Evolutionary conservation across 1,140 invertebrate species (phyloP).

Genomic region (Cydia strobilella): DNA sequence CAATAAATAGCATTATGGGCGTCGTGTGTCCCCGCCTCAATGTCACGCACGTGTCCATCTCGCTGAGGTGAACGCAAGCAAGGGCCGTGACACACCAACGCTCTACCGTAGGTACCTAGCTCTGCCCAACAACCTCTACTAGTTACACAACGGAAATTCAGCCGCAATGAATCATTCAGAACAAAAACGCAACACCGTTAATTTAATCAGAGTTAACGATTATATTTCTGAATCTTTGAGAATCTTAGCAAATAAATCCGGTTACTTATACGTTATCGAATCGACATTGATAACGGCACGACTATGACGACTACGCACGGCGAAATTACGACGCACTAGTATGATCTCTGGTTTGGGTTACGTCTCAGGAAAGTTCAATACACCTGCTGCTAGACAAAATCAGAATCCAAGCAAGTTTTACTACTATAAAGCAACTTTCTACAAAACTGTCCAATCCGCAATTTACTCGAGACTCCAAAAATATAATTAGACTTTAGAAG

Average conservation of each 20-base stretch:
- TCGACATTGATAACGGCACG: slow-evolving; percentile 72
- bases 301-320: slow-evolving; percentile 65
- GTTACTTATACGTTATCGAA: slow-evolving; percentile 62
- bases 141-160: slow-evolving; percentile 45
- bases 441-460: background rate
- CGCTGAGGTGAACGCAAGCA: slow-evolving; percentile 39
- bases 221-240: slow-evolving; percentile 14
- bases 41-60: slow-evolving; percentile 53
- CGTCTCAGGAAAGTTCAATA: slow-evolving; percentile 38
- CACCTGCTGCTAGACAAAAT: slow-evolving; percentile 36
- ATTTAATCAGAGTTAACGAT: slow-evolving; percentile 12
- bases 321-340: slow-evolving; percentile 73
- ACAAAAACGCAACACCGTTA: slow-evolving; percentile 33
- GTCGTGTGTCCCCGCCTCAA: slow-evolving; percentile 43
- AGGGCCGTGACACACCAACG: slow-evolving; percentile 39
- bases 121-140: slow-evolving; percentile 32
- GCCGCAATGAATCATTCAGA: slow-evolving; percentile 34
- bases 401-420: slow-evolving; percentile 6
- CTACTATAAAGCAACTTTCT: background rate
- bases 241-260: slow-evolving; percentile 38
- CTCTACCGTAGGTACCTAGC: slow-evolving; percentile 17
- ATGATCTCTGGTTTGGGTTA: slow-evolving; percentile 43
- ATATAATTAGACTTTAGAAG: slow-evolving; percentile 44
- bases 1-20: background rate
- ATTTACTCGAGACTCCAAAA: slow-evolving; percentile 41